Evolutionary conservation across 2,797 vertebrate genomes (phyloP).

Genomic region (Sebastes melanostomus): DNA sequence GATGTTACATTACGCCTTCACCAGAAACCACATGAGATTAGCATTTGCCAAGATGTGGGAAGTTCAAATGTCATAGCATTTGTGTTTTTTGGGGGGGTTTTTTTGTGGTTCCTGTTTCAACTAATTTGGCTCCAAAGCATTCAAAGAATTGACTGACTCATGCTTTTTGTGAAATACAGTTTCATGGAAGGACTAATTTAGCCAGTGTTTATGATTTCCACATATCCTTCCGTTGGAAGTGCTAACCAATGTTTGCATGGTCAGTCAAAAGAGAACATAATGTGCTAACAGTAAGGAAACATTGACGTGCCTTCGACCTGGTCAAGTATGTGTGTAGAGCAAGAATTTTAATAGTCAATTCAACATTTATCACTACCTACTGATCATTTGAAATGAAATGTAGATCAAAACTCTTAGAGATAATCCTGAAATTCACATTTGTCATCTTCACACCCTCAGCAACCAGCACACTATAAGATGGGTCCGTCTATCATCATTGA

Average conservation of each 20-base stretch:
- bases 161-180: slow-evolving; percentile 30
- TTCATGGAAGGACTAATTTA: slow-evolving; percentile 31
- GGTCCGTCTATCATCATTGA: slow-evolving; percentile 96
- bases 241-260: slow-evolving; percentile 3
- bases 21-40: background rate
- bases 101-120: background rate
- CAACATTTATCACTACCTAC: background rate
- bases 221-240: slow-evolving; percentile 13
- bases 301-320: background rate
- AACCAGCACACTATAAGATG: slow-evolving; percentile 90
- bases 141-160: background rate
- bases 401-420: background rate
- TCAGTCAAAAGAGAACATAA: slow-evolving; percentile 12
- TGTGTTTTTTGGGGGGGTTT: rapidly evolving
- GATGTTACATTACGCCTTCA: background rate
- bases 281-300: background rate
- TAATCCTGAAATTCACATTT: background rate
- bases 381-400: background rate
- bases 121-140: background rate
- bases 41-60: background rate
- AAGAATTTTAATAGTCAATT: background rate
- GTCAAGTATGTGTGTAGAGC: background rate
- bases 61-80: background rate
- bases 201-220: slow-evolving; percentile 23
- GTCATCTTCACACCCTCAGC: slow-evolving; percentile 59